Evolutionary conservation across 37 sponge, comb jelly and placozoan species (phyloP).

Genomic region (Tethya wilhelma): DNA sequence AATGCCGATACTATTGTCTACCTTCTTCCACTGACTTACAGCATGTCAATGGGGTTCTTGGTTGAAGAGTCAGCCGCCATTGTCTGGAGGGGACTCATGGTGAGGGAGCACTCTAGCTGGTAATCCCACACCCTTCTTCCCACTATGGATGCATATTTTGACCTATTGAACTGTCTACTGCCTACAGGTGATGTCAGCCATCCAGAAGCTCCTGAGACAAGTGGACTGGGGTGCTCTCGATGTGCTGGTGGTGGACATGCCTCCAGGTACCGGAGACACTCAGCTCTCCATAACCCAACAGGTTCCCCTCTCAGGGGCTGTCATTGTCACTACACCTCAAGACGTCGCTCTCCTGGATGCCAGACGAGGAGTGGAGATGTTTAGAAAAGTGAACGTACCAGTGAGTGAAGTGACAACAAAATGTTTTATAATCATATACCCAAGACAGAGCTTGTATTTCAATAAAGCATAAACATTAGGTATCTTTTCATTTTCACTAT

Average conservation of each 20-base stretch:
- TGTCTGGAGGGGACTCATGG: conserved; percentile 99
- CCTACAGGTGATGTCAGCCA: conserved; percentile 98
- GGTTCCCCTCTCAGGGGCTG: conserved; percentile 66
- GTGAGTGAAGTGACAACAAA: conserved; percentile 37
- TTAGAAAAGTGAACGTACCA: conserved; percentile 80
- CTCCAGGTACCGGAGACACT: conserved; percentile 99
- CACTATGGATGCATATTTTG: too few species aligned
- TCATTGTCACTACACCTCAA: conserved; percentile 94
- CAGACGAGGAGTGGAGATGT: conserved; percentile 95
- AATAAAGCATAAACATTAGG: too few species aligned
- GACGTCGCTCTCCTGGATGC: conserved; percentile 92
- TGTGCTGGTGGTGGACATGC: conserved; percentile 95
- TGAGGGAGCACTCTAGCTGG: conserved; percentile 14
- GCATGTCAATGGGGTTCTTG: conserved; percentile 99
- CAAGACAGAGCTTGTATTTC: too few species aligned
- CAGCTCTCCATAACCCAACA: conserved; percentile 94
- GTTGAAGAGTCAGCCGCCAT: conserved; percentile 92
- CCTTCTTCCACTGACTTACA: conserved; percentile 17
- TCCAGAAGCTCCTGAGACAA: conserved; percentile 83
- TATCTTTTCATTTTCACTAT: too few species aligned
- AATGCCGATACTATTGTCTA: too few species aligned
- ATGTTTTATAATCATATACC: too few species aligned
- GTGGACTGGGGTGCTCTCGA: conserved; percentile 95
- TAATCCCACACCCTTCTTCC: too few species aligned
- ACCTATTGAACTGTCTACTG: too few species aligned